Conservation (phyloP, 2,797 vertebrate genomes). For the Pseudopleuronectes americanus region DNA sequence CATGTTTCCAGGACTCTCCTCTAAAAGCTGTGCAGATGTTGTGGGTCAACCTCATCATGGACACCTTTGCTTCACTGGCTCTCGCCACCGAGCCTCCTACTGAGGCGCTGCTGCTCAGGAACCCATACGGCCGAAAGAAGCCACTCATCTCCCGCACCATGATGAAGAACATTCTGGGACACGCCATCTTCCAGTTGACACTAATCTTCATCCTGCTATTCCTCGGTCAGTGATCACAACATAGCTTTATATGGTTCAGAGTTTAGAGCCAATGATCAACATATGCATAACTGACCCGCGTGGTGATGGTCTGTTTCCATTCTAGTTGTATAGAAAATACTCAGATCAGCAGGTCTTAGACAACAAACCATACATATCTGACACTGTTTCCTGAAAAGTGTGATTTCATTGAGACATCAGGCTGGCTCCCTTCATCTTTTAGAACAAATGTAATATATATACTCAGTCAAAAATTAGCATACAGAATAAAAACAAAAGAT, state of each 20-base stretch:
- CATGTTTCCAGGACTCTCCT: constrained; percentile 85
- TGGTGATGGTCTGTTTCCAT: not conserved
- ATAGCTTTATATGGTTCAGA: not conserved
- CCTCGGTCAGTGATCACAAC: constrained; percentile 83
- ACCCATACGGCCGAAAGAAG: constrained; percentile 95
- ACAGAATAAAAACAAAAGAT: too few species aligned
- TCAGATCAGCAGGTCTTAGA: not conserved
- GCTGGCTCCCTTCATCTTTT: too few species aligned
- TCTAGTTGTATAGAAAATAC: not conserved
- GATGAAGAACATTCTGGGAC: constrained; percentile 99
- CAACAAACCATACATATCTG: not conserved
- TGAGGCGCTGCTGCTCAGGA: constrained; percentile 91
- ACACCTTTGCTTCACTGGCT: constrained; percentile 95
- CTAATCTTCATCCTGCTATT: constrained; percentile 96
- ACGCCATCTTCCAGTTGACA: constrained; percentile 92
- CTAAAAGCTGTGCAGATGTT: constrained; percentile 98
- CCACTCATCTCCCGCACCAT: constrained; percentile 96
- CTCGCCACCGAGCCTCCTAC: constrained; percentile 95
- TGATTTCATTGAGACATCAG: not conserved
- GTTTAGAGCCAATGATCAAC: not conserved
- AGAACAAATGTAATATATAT: too few species aligned
- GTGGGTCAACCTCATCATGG: constrained; percentile 99
- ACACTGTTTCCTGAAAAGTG: not conserved
- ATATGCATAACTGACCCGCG: not conserved
- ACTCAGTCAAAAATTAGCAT: too few species aligned